Conservation (phyloP, 2,797 vertebrate genomes). For the Galago senegalensis region DNA sequence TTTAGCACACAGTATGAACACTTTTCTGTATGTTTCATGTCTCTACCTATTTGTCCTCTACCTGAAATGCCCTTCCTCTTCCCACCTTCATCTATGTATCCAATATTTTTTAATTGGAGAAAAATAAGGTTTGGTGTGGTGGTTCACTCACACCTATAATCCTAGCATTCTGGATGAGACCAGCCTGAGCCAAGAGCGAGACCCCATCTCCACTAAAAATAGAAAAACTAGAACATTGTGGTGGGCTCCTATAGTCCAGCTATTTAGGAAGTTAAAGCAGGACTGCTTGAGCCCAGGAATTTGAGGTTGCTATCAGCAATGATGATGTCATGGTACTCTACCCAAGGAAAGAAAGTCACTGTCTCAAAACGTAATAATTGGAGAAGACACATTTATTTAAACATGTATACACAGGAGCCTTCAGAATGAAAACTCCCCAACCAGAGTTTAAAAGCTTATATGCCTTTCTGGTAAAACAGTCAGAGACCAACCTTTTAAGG, state of each 20-base stretch:
- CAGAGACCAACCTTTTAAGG: not conserved
- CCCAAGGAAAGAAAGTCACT: too few relatives aligned
- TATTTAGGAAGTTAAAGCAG: too few relatives aligned
- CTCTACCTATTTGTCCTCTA: slow-evolving; percentile 15
- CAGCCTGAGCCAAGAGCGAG: too few relatives aligned
- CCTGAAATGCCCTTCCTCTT: slow-evolving; percentile 1
- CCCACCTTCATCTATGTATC: not conserved
- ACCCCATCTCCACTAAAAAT: too few relatives aligned
- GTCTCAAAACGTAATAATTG: not conserved
- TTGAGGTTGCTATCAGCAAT: too few relatives aligned
- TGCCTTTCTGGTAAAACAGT: not conserved
- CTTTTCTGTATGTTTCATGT: not conserved
- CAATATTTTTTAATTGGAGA: not conserved
- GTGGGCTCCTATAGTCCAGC: too few relatives aligned
- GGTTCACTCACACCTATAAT: too few relatives aligned
- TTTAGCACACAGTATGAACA: not conserved
- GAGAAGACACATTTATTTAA: not conserved
- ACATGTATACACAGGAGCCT: not conserved
- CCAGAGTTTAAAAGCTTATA: not conserved
- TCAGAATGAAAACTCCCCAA: not conserved
- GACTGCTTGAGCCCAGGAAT: too few relatives aligned
- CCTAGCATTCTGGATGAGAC: too few relatives aligned
- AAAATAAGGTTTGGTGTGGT: not conserved
- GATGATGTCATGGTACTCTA: too few relatives aligned
- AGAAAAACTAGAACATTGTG: too few relatives aligned